A percentile compares a stretch with the other conserved stretches of the same genome.
These are phyloP conservation scores for Parazoanthus swiftii DNA, from an alignment of 92 coral and sea anemone species.

Conservation along the genomic window DNA sequence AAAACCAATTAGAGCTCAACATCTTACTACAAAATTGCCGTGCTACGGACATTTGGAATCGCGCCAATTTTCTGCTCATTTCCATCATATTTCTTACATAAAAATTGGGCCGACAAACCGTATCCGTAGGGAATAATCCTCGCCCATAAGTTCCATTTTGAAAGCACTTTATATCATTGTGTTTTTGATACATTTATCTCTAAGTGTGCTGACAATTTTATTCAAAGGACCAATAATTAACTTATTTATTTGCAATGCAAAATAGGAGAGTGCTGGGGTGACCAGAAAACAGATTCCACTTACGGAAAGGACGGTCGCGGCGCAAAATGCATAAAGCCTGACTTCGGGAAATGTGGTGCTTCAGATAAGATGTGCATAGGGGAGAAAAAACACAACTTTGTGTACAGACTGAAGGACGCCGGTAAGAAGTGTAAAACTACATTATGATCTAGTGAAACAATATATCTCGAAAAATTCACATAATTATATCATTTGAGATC, in stretches of 20 bases:
- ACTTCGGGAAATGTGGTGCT: conserved; percentile 33
- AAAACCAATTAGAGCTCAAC: background rate
- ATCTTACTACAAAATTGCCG: background rate
- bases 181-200: background rate
- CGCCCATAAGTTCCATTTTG: no score
- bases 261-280: conserved; percentile 40
- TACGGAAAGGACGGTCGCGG: conserved; percentile 3
- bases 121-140: no score
- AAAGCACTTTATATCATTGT: no score
- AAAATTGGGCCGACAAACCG: background rate
- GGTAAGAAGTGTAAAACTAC: background rate
- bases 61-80: no score
- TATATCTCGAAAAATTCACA: no score
- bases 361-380: conserved; percentile 50
- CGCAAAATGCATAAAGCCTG: conserved; percentile 36
- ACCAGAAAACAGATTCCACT: conserved; percentile 33
- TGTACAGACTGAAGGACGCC: conserved; percentile 45
- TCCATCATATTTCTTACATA: background rate
- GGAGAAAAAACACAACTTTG: conserved; percentile 46
- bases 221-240: background rate
- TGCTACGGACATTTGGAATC: no score
- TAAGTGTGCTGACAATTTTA: background rate
- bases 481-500: no score
- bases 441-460: no score
- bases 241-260: background rate